Conservation (phyloP, 2,797 vertebrate species). For the Ceyx erithaca region DNA sequence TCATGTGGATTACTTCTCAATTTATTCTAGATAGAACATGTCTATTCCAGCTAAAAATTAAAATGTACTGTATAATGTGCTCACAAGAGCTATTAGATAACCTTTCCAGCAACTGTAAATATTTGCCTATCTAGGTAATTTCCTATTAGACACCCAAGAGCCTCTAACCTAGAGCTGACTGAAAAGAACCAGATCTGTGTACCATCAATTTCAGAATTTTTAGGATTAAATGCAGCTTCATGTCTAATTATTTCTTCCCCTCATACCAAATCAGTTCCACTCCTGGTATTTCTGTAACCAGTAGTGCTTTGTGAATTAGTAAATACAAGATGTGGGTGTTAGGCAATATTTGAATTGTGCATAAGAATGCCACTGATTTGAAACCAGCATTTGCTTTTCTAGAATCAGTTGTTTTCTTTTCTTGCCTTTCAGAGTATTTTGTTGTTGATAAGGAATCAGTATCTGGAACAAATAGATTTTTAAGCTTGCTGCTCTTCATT, state of each 20-base stretch:
- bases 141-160: background rate
- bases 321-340: background rate
- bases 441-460: background rate
- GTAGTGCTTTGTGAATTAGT: background rate
- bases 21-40: background rate
- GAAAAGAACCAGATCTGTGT: background rate
- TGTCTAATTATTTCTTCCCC: background rate
- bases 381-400: background rate
- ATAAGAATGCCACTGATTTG: background rate
- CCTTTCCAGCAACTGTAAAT: rapidly evolving
- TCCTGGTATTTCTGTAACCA: background rate
- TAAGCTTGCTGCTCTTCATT: background rate
- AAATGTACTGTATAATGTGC: background rate
- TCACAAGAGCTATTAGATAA: background rate
- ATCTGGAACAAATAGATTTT: background rate
- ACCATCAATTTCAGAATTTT: background rate
- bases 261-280: background rate
- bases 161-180: background rate
- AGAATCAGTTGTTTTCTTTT: background rate
- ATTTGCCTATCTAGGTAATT: background rate
- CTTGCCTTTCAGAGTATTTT: background rate
- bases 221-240: background rate
- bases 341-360: background rate
- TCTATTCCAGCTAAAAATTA: background rate
- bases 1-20: background rate